Evolutionary conservation across 1,140 invertebrate genomes (phyloP), one percentile per base, ranked within the genome.

Genomic region (Papilio dardanus): DNA sequence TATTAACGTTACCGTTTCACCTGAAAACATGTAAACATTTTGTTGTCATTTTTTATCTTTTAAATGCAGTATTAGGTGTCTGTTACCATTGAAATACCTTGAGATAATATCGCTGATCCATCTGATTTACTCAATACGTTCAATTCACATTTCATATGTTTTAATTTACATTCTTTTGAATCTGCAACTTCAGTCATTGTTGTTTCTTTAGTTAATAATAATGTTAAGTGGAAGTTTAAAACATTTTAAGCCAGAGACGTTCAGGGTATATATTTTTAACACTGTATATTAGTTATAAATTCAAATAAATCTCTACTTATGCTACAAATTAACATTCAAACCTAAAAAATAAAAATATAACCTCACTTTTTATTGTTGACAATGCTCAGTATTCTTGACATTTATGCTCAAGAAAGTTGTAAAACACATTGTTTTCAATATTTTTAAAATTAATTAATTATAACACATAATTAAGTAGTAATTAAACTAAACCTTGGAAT

Each of bases 1-100:
- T 50, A 95, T 96, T 31, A 97, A 90, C 1, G 97, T 95, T 54
- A 96, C 95, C 33, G 97, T 98, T 75, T 97, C 95, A 46, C 97
- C 97, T 97, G 83, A 82, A 94, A 76, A 58, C 83, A 42, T 35
- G 74, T 77, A 76, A 79, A 76, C 40, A 78, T 62, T 28, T 28
- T 30, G 10, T 24, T 24, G 50, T 46, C 42, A 24, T 24, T 54
- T 24, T 54, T 24, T 0, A 24, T 10, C 0, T 24, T 12, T 24
- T 10, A 8, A 10, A 12, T 54, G 19, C 21, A 24, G 12, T 24
- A 12, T 12, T 28, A 28, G 1, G 24, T 1, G 16, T 12, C 28
- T 21, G 2, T 10, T 28, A 30, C 24, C 10, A 16, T 28, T 62
- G 10, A 24, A 58, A 75, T 92, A 96, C 95, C 95, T 95, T 97